Percentiles rank a stretch among this genome's conserved stretches.
These are phyloP conservation scores for Maniola hyperantus DNA, from an alignment of 2,888 invertebrate species.

Conservation along the genomic window DNA sequence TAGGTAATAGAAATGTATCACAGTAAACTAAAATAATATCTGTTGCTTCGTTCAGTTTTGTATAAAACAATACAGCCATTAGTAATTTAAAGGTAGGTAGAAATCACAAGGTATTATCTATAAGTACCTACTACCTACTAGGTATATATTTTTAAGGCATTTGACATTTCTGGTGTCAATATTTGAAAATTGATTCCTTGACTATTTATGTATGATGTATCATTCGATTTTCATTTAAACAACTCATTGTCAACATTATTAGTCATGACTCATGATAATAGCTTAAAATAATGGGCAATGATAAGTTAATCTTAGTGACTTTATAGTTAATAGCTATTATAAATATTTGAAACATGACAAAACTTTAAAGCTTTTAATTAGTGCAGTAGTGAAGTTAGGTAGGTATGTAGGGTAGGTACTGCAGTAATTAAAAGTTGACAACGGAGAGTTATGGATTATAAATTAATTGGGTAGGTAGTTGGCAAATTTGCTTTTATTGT, in stretches of 20 bases:
- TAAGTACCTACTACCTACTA: too few species aligned
- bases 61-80: too few species aligned
- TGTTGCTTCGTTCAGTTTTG: not conserved
- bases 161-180: not conserved
- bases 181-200: not conserved
- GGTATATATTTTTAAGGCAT: not conserved
- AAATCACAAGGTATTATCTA: too few species aligned
- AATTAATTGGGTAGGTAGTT: not conserved
- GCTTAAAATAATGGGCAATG: conserved; percentile 8
- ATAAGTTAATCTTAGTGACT: conserved; percentile 10
- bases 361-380: not conserved
- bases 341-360: conserved; percentile 17
- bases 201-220: too few species aligned
- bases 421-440: not conserved
- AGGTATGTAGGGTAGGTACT: not conserved
- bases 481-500: not conserved
- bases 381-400: not conserved
- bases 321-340: conserved; percentile 18
- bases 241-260: too few species aligned
- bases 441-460: not conserved
- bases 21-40: not conserved
- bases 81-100: too few species aligned
- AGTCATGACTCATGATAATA: not conserved
- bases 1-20: too few species aligned
- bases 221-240: not conserved